These are phyloP conservation scores for Lasioglossum marginatum DNA, from an alignment of 2,888 invertebrate species.

Conservation along the genomic window DNA sequence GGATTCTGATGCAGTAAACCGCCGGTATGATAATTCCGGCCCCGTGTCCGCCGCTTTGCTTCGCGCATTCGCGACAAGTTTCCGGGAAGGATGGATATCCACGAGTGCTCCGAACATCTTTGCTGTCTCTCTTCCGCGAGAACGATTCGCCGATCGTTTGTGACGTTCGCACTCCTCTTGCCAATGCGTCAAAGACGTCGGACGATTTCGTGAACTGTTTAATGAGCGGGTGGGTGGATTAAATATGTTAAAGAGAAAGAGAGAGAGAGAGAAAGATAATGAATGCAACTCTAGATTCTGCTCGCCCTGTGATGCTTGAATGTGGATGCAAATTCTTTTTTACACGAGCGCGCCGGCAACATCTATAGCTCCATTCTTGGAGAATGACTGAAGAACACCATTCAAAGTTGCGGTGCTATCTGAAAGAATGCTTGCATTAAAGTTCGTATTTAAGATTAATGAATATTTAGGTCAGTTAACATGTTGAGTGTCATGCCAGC, in stretches of 20 bases:
- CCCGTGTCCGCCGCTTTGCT: constrained; percentile 45
- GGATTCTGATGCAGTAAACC: constrained; percentile 59
- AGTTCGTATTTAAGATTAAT: background rate
- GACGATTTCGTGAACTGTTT: constrained; percentile 15
- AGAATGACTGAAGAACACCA: background rate
- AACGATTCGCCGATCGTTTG: background rate
- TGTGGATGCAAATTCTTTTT: background rate
- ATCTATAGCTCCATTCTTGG: background rate
- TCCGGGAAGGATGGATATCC: constrained; percentile 34
- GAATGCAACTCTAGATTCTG: background rate
- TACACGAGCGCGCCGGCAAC: background rate
- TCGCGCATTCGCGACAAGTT: constrained; percentile 50
- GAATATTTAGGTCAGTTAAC: background rate
- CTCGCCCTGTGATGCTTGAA: background rate
- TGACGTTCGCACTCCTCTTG: background rate
- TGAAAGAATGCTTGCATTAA: background rate
- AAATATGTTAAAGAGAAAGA: background rate
- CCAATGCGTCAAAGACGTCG: constrained; percentile 23
- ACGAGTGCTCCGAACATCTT: constrained; percentile 11
- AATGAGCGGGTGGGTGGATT: constrained; percentile 1
- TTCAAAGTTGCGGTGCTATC: background rate
- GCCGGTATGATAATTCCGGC: constrained; percentile 65
- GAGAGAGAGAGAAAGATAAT: background rate
- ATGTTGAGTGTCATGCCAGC: background rate
- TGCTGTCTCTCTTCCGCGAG: background rate